Evolutionary conservation across 2,113 vertebrate genomes (phyloP), one percentile per base, ranked within the genome.

Genomic region (Eurypyga helias): DNA sequence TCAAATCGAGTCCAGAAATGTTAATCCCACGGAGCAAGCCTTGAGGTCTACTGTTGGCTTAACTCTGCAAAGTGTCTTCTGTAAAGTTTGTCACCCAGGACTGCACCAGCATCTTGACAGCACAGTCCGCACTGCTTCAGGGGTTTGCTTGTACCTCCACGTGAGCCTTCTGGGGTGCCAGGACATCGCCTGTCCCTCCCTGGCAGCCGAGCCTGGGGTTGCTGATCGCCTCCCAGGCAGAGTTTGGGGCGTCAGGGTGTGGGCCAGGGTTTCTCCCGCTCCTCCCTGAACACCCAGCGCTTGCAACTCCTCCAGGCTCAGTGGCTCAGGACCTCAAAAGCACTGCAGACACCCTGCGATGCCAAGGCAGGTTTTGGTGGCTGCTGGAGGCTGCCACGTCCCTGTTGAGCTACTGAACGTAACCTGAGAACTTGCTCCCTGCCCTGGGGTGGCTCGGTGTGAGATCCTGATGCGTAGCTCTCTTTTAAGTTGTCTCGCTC

Each of bases 161-260:
- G 16, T 62, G 54, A 45, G 71, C 82, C 46, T 90, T 54, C 13
- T 1, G 1, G 38, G 16, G 52, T 80, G 88, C 57, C 70, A 71
- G 87, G 26, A n/a, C 2, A 1, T 46, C 6, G 1, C 71, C 45
- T 77, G 28, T 55, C 61, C 31, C 31, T 5, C 43, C 6, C 1
- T 11, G 34, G 65, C 43, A 69, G 60, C 43, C 5, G 13, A 46
- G 36, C 9, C 14, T 24, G 61, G n/a, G 64, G 36, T 7, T 64
- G 58, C 43, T 43, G 36, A 2, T 61, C 33, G 36, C 43, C 41
- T 72, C 51, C 34, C 26, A 10, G 29, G 23, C 55, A 19, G 23
- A 36, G 9, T 17, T 6, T 2, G 1, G 38, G 34, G 36, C 77
- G 25, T 1, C 62, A 28, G 8, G 60, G 28, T 1, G 0, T 0